Evolutionary conservation across 1,140 invertebrate species (phyloP), one percentile per base, ranked within the genome.

Genomic region (Macrosteles quadrilineatus): DNA sequence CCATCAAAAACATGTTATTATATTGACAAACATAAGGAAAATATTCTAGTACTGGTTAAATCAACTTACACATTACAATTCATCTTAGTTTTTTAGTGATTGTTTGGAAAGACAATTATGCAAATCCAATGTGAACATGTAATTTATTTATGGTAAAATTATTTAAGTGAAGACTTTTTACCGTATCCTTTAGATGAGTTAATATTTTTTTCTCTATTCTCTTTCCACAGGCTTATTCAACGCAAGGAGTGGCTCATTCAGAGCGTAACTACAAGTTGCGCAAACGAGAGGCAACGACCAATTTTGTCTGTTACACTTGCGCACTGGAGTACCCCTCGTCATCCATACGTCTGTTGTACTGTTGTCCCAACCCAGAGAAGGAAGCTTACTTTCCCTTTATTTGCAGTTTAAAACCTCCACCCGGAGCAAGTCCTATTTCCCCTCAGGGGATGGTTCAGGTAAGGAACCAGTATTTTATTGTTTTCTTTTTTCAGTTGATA

Each of bases 371-470:
- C 83, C 86, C 90, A 1, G 92, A 93, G 76, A 85, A 89, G 67
- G 93, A 96, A 78, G 90, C 92, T 25, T 95, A 91, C 81, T 96
- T 92, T 83, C 92, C 94, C 0, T 94, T 93, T 81, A 90, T 97
- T 67, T 89, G 88, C 76, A 86, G 87, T 72, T 81, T 95, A 72
- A 89, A 88, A 78, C 87, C 90, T 65, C 91, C 90, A 43, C 86
- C 87, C 55, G 93, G 93, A 75, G 92, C 94, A 73, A 90, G 90
- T 82, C 91, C 92, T 30, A 90, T 96, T 71, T 91, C 88, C 79
- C 87, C 89, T 63, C 88, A 91, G 81, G 91, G 87, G 31, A 77
- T 82, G 75, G 83, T 84, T 12, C 79, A 81, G 71, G 78, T 84
- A 73, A 19, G 47, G 9, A 55, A 55, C 19, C 19, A 11, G 50